Conservation (phyloP, 2,113 vertebrate genomes). For the Silurus asotus region DNA sequence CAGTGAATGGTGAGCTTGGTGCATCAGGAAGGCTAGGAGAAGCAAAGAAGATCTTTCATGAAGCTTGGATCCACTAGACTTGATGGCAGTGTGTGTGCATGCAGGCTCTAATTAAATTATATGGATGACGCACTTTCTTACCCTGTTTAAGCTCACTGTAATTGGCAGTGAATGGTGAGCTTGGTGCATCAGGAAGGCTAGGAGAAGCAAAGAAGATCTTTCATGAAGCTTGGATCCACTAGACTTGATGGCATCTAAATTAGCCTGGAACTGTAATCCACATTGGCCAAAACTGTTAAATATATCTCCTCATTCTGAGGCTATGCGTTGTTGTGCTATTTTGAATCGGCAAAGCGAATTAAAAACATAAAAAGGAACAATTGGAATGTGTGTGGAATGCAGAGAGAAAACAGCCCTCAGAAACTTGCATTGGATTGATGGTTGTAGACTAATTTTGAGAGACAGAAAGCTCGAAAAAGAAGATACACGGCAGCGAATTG, state of each 20-base stretch:
- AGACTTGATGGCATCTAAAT: slow-evolving; percentile 52
- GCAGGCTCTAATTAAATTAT: slow-evolving; percentile 77
- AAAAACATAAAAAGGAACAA: slow-evolving; percentile 55
- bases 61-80: slow-evolving; percentile 57
- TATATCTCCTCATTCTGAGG: slow-evolving; percentile 49
- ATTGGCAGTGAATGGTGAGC: slow-evolving; percentile 77
- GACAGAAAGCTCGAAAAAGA: slow-evolving; percentile 24
- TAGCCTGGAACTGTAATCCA: slow-evolving; percentile 65
- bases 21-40: slow-evolving; percentile 43
- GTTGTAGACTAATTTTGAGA: slow-evolving; percentile 39
- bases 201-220: slow-evolving; percentile 67
- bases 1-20: slow-evolving; percentile 71
- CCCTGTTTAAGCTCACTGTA: slow-evolving; percentile 80
- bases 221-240: slow-evolving; percentile 64
- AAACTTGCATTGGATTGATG: slow-evolving; percentile 32
- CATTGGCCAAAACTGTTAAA: slow-evolving; percentile 41
- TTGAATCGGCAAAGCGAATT: slow-evolving; percentile 16
- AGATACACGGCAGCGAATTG: slow-evolving; percentile 49
- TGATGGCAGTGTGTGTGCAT: slow-evolving; percentile 56
- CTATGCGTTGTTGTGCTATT: too few relatives aligned
- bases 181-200: slow-evolving; percentile 32
- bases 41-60: slow-evolving; percentile 70
- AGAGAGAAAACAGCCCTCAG: slow-evolving; percentile 1
- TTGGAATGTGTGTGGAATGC: neutral
- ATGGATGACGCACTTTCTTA: slow-evolving; percentile 79